phyloP scores from a whole-genome alignment of 2,888 invertebrate species.

The Mythimna lalbum region DNA sequence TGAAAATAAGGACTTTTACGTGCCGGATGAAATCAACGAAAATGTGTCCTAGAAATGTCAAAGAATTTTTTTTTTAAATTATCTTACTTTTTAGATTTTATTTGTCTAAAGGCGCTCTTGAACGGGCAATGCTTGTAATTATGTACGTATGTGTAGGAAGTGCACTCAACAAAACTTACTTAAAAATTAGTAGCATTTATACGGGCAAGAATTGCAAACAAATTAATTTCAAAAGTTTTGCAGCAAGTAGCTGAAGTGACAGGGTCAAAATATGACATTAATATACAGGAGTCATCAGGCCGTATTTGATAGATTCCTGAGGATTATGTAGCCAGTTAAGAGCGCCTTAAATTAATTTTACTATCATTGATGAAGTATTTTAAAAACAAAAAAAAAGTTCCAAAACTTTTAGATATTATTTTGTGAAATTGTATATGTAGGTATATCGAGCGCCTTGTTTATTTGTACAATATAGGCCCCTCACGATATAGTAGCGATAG shows the following conservation, averaged over 20 bases:
- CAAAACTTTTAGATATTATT: too few relatives aligned
- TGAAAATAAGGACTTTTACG: conserved; percentile 75
- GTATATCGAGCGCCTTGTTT: neutral
- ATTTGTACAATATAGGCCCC: neutral
- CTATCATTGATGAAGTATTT: neutral
- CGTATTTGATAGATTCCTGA: too few relatives aligned
- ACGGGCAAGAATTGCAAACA: neutral
- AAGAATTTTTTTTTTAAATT: neutral
- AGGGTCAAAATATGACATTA: neutral
- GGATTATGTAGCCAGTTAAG: neutral
- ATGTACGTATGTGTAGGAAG: too few relatives aligned
- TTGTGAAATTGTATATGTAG: neutral
- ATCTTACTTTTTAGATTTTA: neutral
- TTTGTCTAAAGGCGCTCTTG: neutral
- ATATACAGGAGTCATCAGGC: too few relatives aligned
- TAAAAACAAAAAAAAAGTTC: neutral
- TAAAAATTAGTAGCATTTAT: neutral
- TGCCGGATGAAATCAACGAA: conserved; percentile 66
- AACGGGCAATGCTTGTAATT: neutral
- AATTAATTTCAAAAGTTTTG: neutral
- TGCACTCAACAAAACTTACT: too few relatives aligned
- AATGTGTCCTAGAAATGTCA: neutral
- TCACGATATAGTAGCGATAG: too few relatives aligned
- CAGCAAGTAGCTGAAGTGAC: neutral
- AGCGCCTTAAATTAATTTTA: neutral